These are phyloP conservation scores for Lasiurus cinereus DNA, from an alignment of 2,113 vertebrate genomes.

Conservation along the genomic window DNA sequence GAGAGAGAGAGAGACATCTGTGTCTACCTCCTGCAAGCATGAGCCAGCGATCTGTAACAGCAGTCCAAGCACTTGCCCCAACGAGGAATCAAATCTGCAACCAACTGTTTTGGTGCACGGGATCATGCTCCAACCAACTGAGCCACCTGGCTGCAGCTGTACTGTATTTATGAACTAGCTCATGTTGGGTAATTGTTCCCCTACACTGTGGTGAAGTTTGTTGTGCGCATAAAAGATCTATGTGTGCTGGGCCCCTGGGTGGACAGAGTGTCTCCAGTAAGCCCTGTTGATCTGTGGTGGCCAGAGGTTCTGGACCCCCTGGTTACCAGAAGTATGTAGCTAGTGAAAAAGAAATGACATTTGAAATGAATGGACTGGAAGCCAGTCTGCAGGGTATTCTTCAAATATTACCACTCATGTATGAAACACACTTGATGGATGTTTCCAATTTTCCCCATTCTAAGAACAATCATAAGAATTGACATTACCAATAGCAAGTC, in stretches of 20 bases:
- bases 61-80: background rate
- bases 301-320: background rate
- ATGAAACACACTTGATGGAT: background rate
- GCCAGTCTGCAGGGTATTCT: background rate
- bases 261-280: background rate
- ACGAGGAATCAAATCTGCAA: background rate
- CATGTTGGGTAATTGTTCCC: background rate
- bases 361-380: background rate
- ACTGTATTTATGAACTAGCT: background rate
- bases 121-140: background rate
- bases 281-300: background rate
- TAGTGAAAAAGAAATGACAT: background rate
- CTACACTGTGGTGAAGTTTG: background rate
- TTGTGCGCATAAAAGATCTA: background rate
- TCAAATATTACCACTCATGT: background rate
- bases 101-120: background rate
- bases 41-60: background rate
- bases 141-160: background rate
- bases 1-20: background rate
- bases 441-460: background rate
- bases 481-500: background rate
- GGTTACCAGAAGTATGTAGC: background rate
- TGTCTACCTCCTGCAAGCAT: background rate
- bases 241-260: background rate
- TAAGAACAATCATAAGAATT: background rate